These are phyloP conservation scores for Toxotes chatareus DNA, from an alignment of 2,113 vertebrate genomes.

Conservation along the genomic window DNA sequence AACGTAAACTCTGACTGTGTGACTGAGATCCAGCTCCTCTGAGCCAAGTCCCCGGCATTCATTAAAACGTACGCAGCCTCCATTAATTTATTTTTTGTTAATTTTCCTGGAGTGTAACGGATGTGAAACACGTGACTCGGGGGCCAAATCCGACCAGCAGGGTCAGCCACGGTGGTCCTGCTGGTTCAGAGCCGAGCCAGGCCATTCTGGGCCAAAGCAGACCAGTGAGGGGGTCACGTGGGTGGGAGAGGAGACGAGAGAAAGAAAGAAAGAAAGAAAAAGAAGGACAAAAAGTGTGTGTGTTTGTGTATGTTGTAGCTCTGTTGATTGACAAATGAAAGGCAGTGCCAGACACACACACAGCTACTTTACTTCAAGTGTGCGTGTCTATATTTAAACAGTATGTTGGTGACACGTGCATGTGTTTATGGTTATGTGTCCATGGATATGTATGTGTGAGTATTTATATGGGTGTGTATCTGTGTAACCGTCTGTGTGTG, in stretches of 20 bases:
- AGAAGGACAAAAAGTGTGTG: neutral
- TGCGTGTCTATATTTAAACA: conserved; percentile 38
- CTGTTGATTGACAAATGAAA: conserved; percentile 62
- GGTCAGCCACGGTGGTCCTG: conserved; percentile 37
- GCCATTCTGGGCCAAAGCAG: conserved; percentile 1
- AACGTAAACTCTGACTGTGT: conserved; percentile 41
- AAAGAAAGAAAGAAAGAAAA: neutral
- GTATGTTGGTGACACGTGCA: conserved; percentile 22
- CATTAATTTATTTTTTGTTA: too few relatives aligned
- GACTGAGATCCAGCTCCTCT: conserved; percentile 36
- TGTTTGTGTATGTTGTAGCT: conserved; percentile 9
- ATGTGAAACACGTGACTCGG: conserved; percentile 26
- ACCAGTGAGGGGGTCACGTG: conserved; percentile 11
- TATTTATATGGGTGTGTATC: conserved; percentile 27
- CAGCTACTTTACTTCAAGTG: conserved; percentile 13
- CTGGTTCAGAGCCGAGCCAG: neutral
- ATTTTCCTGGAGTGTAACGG: conserved; percentile 32
- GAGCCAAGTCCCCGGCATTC: conserved; percentile 36
- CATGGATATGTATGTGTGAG: conserved; percentile 16
- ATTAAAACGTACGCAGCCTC: too few relatives aligned
- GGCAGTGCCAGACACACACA: conserved; percentile 27
- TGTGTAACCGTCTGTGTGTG: neutral
- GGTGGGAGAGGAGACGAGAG: neutral
- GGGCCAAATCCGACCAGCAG: conserved; percentile 17
- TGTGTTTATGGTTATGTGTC: conserved; percentile 27